Evolutionary conservation across 64 coral and sea anemone genomes (phyloP), one percentile per base, ranked within the genome.

Genomic region (Porites australiensis): DNA sequence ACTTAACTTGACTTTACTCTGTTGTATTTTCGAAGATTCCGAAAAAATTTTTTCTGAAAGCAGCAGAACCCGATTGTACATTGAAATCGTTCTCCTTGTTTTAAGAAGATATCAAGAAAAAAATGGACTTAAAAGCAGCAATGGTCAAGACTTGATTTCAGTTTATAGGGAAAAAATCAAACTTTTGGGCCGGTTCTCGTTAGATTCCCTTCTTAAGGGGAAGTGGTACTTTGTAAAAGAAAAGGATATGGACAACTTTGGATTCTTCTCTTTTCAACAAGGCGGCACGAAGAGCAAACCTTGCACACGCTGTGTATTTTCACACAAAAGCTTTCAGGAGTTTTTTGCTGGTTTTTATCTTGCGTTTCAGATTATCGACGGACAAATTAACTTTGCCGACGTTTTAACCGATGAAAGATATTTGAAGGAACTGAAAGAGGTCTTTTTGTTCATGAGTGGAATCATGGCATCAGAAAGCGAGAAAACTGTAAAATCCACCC

Each of bases 261-360:
- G 85, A 15, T 87, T 87, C 19, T 74, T 87, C 44, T 87, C 47
- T 27, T 14, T 58, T 11, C 52, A 73, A 74, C 51, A 14, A 3
- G 60, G 51, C 7, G 52, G 60, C 51, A 8, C 5, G 1, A 58
- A 3, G 2, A 43, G 48, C 3, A 61, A 19, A 8, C 67, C 64
- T 11, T 20, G 53, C 10, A 14, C 57, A 20, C 51, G 49, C 18
- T 87, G 46, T 73, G 52, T 3, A 16, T 87, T 87, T 57, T 48
- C 6, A 19, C 65, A 87, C 57, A 87, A 74, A 53, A 74, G 67
- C 13, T 87, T 87, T 87, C 85, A 87, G 58, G 85, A 87, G 8
- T 87, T 58, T 10, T 87, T 87, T 73, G 68, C 84, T 22, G 84
- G 65, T 5, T 55, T 72, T 45, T 87, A 71, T 87, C 49, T 87